phyloP scores from a whole-genome alignment of 2,113 vertebrate genomes.

The Petroica traversi region DNA sequence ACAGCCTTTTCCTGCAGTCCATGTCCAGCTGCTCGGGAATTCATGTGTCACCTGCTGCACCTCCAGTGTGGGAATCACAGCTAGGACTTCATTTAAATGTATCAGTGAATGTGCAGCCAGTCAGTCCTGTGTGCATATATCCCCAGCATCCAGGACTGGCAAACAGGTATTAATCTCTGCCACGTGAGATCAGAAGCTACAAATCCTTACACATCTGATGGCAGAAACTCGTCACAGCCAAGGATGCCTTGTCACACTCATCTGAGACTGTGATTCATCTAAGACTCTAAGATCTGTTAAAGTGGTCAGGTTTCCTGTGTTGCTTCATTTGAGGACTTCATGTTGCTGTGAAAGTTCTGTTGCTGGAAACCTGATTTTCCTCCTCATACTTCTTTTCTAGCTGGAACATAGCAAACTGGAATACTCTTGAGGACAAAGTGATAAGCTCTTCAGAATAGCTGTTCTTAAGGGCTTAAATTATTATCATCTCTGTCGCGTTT shows the following conservation, averaged over 20 bases:
- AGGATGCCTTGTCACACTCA: background rate
- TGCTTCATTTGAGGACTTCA: slow-evolving; percentile 36
- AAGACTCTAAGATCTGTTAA: background rate
- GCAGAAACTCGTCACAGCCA: background rate
- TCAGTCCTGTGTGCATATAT: background rate
- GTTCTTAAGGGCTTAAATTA: slow-evolving; percentile 83
- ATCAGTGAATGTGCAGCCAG: background rate
- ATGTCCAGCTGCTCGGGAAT: background rate
- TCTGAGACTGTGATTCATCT: background rate
- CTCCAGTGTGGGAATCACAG: background rate
- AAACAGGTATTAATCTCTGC: background rate
- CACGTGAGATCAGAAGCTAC: background rate
- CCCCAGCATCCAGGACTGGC: background rate
- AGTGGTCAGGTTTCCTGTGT: slow-evolving; percentile 23
- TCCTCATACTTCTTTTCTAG: slow-evolving; percentile 59
- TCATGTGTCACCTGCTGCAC: background rate
- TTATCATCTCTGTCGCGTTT: slow-evolving; percentile 75
- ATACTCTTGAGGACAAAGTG: slow-evolving; percentile 54
- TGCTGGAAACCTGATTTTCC: slow-evolving; percentile 65
- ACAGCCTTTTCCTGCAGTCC: background rate
- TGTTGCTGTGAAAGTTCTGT: slow-evolving; percentile 30
- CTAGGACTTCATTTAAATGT: background rate
- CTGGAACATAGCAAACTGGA: slow-evolving; percentile 51
- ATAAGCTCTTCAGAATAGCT: slow-evolving; percentile 74
- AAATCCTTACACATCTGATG: background rate